phyloP scores from a whole-genome alignment of 2,888 invertebrate genomes.

The Megalurothrips usitatus region DNA sequence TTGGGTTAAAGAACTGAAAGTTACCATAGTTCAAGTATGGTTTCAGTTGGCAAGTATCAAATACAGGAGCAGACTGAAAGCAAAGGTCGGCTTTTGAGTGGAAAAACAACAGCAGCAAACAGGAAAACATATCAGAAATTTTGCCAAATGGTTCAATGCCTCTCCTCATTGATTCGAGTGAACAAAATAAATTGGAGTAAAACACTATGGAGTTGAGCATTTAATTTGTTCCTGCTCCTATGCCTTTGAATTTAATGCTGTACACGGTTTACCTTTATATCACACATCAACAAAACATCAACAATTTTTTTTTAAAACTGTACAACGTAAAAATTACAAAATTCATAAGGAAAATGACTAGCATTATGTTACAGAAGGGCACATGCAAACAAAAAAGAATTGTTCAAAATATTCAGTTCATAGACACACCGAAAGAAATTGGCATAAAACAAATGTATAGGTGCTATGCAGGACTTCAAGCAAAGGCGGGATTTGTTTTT shows the following conservation, averaged over 20 bases:
- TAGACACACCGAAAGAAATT: neutral
- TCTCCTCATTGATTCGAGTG: neutral
- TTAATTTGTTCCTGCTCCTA: neutral
- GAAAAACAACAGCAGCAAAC: neutral
- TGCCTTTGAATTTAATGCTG: constrained; percentile 1
- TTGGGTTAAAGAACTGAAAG: neutral
- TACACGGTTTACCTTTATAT: constrained; percentile 11
- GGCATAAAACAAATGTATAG: neutral
- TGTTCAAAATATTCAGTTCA: neutral
- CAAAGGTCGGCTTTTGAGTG: neutral
- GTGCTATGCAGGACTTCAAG: neutral
- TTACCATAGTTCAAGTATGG: neutral
- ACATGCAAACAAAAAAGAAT: neutral
- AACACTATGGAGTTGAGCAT: neutral
- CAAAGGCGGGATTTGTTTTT: neutral
- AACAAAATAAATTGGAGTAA: neutral
- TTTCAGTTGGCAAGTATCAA: too few relatives aligned
- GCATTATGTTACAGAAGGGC: constrained; percentile 24
- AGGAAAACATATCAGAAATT: neutral
- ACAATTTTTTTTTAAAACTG: neutral
- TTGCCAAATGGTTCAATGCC: neutral
- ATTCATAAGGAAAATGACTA: constrained; percentile 14
- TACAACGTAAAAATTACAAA: constrained; percentile 20
- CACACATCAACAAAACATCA: constrained; percentile 9
- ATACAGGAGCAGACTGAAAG: too few relatives aligned